Evolutionary conservation across 2,797 vertebrate genomes (phyloP), one percentile per base, ranked within the genome.

Genomic region (Sebastes vulpes): DNA sequence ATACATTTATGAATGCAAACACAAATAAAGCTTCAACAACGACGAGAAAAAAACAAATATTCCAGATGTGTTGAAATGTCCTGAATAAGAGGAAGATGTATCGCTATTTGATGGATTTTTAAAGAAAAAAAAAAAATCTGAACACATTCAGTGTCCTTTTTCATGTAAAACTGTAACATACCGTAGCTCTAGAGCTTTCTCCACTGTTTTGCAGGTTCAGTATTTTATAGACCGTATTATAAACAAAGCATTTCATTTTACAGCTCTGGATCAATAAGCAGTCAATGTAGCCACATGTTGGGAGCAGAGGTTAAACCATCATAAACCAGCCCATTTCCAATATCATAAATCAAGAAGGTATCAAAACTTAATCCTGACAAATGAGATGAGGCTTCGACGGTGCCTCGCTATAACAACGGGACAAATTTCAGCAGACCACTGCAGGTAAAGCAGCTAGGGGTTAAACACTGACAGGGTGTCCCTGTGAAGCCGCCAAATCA

Each of bases 291-390:
- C 87, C 90, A 88, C 90, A 87, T 72, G 90, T 87, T 78, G 32
- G 82, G 89, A 87, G 87, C 81, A 89, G 77, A 90, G 92, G 92
- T 95, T 93, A 94, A 94, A 93, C 86, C 85, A 86, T 90, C 92
- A 93, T 94, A 94, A 95, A 94, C 78, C 82, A 90, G 72, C 78
- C 87, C 76, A 90, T 92, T 93, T 93, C 91, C 89, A 92, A 87
- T 86, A 83, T 87, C 88, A 90, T 94, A 91, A 93, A 94, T 94
- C 93, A 93, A 78, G 61, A 50, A 50, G 81, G 63, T 86, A 81
- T 88, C 85, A 83, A 84, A 94, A 91, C 84, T 23, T 87, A 92
- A 92, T 84, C 86, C 87, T 86, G 91, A 94, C 77, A 89, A 90
- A 93, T 90, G 87, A 83, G 83, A 85, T 72, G 48, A 67, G 69